Base-by-base conservation (phyloP, 2,888 invertebrate genomes). In the Xestobium rufovillosum region DNA sequence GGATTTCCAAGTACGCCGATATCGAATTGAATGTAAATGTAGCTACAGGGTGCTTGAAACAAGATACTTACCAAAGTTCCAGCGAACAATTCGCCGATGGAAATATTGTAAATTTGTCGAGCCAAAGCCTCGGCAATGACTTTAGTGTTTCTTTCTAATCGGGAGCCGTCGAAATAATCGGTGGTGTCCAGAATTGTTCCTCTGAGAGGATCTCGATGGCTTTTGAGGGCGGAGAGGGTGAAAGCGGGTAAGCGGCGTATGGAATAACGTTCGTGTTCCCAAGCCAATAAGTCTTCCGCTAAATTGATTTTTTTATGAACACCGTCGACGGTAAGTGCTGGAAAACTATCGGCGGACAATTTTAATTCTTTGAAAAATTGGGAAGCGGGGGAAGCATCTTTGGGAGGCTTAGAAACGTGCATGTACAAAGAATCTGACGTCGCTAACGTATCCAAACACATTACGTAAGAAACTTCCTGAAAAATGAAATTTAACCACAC, bases 231-330 rank as follows among this genome's bases (percentile, higher is more conserved):
- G 1, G 95, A 95, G 3, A 97, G 55, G 0, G 96, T 96, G 58
- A 95, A 88, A 0, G 94, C 94, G 0, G 92, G 83, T 54, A 95
- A 74, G 45, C 94, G 72, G 45, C 89, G 76, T 50, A 97, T 90
- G 61, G 92, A 94, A 67, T 87, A 97, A 47, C 91, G 71, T 65
- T 98, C 97, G 58, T 98, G 97, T 57, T 96, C 95, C 97, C 97
- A 98, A 0, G 92, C 87, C 15, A 95, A 66, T 36, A 82, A 73
- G 49, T 89, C 87, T 34, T 95, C 92, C 0, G 91, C 92, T 36
- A 97, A 69, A 70, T 95, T 95, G 51, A 98, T 97, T 71, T 97
- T 97, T 68, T 96, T 96, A 57, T 96, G 94, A 4, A 81, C 75
- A 29, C 85, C 73, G 42, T 83, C 78, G 8, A 83, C 70, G 3